A percentile compares a stretch with the other conserved stretches of the same genome.
These are phyloP conservation scores for Dolichopus griseipennis DNA, from an alignment of 2,888 invertebrate species.

Conservation along the genomic window DNA sequence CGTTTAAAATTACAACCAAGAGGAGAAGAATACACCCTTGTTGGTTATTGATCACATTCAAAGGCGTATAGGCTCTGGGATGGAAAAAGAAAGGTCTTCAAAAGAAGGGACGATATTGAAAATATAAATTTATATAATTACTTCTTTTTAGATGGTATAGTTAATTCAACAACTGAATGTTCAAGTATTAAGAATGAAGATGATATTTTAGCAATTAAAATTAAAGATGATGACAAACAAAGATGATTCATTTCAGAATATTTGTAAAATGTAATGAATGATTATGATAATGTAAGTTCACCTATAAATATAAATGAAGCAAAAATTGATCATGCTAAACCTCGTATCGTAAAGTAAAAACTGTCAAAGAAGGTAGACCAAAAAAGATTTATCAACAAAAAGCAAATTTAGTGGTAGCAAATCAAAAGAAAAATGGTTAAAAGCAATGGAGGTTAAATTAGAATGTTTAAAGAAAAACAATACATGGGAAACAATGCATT, in stretches of 20 bases:
- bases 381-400: background rate
- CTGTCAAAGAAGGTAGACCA: background rate
- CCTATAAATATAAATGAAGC: background rate
- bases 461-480: conserved; percentile 14
- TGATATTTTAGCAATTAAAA: background rate
- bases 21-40: conserved; percentile 10
- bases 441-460: conserved; percentile 16
- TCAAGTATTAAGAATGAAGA: background rate
- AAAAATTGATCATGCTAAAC: background rate
- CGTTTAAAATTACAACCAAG: too few species aligned
- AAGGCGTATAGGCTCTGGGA: background rate
- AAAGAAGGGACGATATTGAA: conserved; percentile 9
- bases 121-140: background rate
- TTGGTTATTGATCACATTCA: background rate
- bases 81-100: background rate
- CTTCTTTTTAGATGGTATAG: background rate
- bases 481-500: conserved; percentile 18
- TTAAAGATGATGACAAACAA: background rate
- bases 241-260: background rate
- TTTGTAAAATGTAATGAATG: background rate
- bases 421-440: conserved; percentile 12
- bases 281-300: background rate
- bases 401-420: background rate
- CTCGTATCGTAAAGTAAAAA: background rate
- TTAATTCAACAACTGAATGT: background rate